Conservation (phyloP, 1,140 invertebrate species). For the Diploscapter pachys region DNA sequence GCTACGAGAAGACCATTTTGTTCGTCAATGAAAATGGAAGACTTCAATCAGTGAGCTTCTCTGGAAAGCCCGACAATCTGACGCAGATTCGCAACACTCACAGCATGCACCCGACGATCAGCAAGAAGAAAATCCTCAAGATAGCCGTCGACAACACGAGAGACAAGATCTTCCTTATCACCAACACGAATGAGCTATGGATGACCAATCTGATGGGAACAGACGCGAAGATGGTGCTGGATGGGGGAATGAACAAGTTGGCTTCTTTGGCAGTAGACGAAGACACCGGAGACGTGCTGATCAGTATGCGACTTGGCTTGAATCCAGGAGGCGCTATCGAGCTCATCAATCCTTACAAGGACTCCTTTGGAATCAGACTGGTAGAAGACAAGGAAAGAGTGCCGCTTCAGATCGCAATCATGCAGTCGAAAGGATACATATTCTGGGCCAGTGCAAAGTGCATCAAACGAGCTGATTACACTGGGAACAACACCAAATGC, state of each 20-base stretch:
- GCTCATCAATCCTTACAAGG: background rate
- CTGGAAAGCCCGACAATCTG: background rate
- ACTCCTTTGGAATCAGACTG: constrained; percentile 2
- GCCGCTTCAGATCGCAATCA: constrained; percentile 6
- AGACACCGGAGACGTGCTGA: constrained; percentile 12
- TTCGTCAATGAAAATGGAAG: constrained; percentile 8
- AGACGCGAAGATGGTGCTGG: constrained; percentile 1
- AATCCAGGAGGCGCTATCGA: constrained; percentile 7
- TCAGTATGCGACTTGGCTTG: constrained; percentile 7
- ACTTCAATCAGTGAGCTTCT: background rate
- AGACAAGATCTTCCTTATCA: constrained; percentile 12
- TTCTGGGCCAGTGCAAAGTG: constrained; percentile 11
- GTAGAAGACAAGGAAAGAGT: constrained; percentile 20
- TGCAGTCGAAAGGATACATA: constrained; percentile 8
- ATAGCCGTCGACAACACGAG: constrained; percentile 1
- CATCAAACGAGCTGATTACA: constrained; percentile 12
- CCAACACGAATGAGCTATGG: constrained; percentile 11
- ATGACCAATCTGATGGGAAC: constrained; percentile 6
- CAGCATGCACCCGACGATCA: constrained; percentile 3
- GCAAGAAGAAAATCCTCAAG: constrained; percentile 4
- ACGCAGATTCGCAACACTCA: constrained; percentile 3
- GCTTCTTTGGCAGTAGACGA: constrained; percentile 2
- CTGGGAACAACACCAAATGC: constrained; percentile 8
- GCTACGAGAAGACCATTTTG: background rate
- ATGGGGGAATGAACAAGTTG: background rate